phyloP scores from a whole-genome alignment of 2,888 invertebrate species.

The Dexiosoma caninum region DNA sequence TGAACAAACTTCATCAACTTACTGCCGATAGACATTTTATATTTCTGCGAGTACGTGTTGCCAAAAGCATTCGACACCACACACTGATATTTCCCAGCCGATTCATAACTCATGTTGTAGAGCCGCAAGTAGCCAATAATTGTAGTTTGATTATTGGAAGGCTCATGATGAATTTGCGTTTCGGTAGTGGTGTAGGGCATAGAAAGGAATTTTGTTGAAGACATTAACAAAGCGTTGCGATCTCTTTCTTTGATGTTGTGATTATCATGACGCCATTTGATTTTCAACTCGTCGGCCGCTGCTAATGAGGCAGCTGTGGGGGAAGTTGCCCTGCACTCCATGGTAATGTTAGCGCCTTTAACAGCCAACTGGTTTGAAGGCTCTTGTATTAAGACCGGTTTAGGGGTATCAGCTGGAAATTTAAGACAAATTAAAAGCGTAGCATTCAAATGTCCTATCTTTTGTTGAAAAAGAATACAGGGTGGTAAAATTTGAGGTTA shows the following conservation, averaged over 20 bases:
- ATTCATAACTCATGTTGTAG: slow-evolving; percentile 85
- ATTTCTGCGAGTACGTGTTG: slow-evolving; percentile 91
- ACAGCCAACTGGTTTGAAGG: slow-evolving; percentile 90
- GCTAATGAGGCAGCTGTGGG: slow-evolving; percentile 84
- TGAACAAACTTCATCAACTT: slow-evolving; percentile 71
- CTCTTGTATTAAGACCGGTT: slow-evolving; percentile 89
- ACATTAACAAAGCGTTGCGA: slow-evolving; percentile 20
- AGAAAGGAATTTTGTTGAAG: slow-evolving; percentile 18
- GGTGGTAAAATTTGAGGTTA: no score
- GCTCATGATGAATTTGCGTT: slow-evolving; percentile 76
- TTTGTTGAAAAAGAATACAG: no score
- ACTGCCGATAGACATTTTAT: slow-evolving; percentile 91
- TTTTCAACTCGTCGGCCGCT: slow-evolving; percentile 81
- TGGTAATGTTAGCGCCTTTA: slow-evolving; percentile 89
- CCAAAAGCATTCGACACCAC: slow-evolving; percentile 93
- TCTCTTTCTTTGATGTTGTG: slow-evolving; percentile 78
- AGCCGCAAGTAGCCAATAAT: slow-evolving; percentile 87
- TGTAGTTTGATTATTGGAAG: slow-evolving; percentile 79
- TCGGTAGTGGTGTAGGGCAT: slow-evolving; percentile 71
- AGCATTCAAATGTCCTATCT: no score
- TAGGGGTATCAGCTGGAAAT: slow-evolving; percentile 83
- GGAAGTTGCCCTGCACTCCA: slow-evolving; percentile 90
- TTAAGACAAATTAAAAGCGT: neutral
- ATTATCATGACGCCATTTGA: slow-evolving; percentile 94
- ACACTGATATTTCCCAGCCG: slow-evolving; percentile 95